Evolutionary conservation across 2,888 invertebrate genomes (phyloP), one percentile per base, ranked within the genome.

Genomic region (Phengaris arion): DNA sequence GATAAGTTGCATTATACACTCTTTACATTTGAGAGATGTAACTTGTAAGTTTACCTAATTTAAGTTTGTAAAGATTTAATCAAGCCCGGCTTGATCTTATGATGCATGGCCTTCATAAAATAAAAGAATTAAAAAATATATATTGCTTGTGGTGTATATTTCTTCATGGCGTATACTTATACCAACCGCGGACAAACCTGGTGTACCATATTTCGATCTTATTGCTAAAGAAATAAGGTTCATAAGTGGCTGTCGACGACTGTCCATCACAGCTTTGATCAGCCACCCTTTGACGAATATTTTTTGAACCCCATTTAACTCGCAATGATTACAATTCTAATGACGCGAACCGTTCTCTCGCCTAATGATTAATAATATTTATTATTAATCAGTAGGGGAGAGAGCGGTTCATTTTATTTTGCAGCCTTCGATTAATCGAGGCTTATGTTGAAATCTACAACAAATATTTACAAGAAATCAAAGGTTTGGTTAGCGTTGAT

Each of bases 251-350:
- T 52, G 13, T n/a, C 46, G 8, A 68, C 13, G 9, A 2, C 22
- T 3, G 22, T 46, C 12, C 68, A 8, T 8, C 12, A 70, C 22
- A 10, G 2, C 15, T 22, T 70, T 52, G 70, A 70, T 70, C 22
- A 70, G 22, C 52, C 8, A 52, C 52, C 52, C 52, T 70, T 70
- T 70, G 51, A 51, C 12, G 22, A 70, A 75, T 54, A 22, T 57
- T 70, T 74, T 76, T 76, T 74, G 35, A 74, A 76, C 69, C 70
- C 76, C 74, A 75, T 76, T 75, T 74, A 72, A 74, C 69, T 75
- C 51, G 57, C 57, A 78, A 78, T 80, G 78, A 80, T 81, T 80
- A 81, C 76, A 76, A 80, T 85, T 87, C 86, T 84, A 85, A 88
- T 87, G 87, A 86, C 84, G 82, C 83, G 80, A 78, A 83, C 79